Evolutionary conservation across 2,888 invertebrate species (phyloP), one percentile per base, ranked within the genome.

Genomic region (Andrena flavipes): DNA sequence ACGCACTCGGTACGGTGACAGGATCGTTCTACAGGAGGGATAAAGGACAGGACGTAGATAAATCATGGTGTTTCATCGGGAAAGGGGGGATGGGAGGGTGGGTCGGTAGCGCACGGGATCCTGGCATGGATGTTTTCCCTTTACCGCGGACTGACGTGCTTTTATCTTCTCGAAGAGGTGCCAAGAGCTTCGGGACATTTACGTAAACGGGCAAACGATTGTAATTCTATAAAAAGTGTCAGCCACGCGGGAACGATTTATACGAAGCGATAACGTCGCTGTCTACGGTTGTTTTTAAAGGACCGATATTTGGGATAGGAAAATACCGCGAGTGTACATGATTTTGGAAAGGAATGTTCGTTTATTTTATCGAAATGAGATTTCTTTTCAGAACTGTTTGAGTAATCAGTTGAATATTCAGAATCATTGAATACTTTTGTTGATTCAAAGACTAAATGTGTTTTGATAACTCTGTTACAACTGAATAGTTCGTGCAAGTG

Each of bases 31-130:
- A 35, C 74, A 51, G 76, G 68, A 65, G 70, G 87, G 88, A 87
- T 89, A 87, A 89, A 64, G 88, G 76, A 60, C 69, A 78, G 83
- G 88, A 85, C 88, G 73, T 82, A 78, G 89, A 89, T 84, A 87
- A 89, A 87, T 89, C 88, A 80, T 85, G 83, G 79, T 84, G 86
- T 89, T 84, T 79, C 77, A 69, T 30, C 54, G 23, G 54, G 54
- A 10, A 10, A 20, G 75, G 54, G 20, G n/a, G 35, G 33, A 23
- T 1, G 42, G 29, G 51, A 35, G 6, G n/a, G 10, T 42, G 23
- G 59, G n/a, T 16, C 7, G 6, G 26, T 56, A 35, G 72, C 72
- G 42, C 23, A 29, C 30, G 62, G 51, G 64, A 81, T 56, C 69
- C 33, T 49, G 42, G 48, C 60, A 51, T 68, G 74, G 73, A 77